phyloP scores from a whole-genome alignment of 2,888 invertebrate genomes.

The Tinea semifulvella region DNA sequence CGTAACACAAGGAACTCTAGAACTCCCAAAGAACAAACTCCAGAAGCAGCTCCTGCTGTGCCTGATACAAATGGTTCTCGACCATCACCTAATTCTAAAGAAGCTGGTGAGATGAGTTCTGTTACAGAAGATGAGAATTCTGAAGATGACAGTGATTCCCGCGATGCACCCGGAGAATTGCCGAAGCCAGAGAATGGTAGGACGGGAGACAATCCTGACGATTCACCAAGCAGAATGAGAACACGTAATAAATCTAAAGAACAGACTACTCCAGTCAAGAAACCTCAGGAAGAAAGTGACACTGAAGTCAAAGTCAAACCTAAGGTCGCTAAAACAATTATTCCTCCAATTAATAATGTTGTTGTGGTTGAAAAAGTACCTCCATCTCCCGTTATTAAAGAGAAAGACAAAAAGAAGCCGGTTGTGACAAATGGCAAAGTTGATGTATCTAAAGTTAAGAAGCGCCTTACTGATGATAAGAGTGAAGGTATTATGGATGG shows the following conservation, averaged over 20 bases:
- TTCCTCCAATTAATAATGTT: slow-evolving; percentile 40
- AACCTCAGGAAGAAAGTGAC: slow-evolving; percentile 53
- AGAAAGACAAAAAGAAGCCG: slow-evolving; percentile 39
- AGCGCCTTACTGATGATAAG: slow-evolving; percentile 64
- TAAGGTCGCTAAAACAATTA: slow-evolving; percentile 18
- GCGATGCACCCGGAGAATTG: slow-evolving; percentile 80
- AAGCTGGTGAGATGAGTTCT: slow-evolving; percentile 77
- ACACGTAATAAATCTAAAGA: slow-evolving; percentile 87
- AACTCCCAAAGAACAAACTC: slow-evolving; percentile 77
- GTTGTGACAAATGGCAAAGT: slow-evolving; percentile 48
- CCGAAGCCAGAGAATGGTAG: slow-evolving; percentile 84
- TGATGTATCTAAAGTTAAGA: slow-evolving; percentile 66
- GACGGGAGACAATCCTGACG: slow-evolving; percentile 79
- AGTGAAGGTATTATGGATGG: slow-evolving; percentile 67
- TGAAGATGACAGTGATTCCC: slow-evolving; percentile 94
- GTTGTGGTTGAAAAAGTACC: slow-evolving; percentile 48
- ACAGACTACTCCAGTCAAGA: slow-evolving; percentile 65
- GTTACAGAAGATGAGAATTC: slow-evolving; percentile 92
- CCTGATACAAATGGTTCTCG: slow-evolving; percentile 63
- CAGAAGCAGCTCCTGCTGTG: slow-evolving; percentile 64
- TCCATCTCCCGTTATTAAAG: slow-evolving; percentile 49
- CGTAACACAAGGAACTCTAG: slow-evolving; percentile 88
- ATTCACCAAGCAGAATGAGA: slow-evolving; percentile 88
- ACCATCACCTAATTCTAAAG: slow-evolving; percentile 75
- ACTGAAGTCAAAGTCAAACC: slow-evolving; percentile 49